These are phyloP conservation scores for Nyctibius grandis DNA, from an alignment of 2,797 vertebrate species.

Conservation along the genomic window DNA sequence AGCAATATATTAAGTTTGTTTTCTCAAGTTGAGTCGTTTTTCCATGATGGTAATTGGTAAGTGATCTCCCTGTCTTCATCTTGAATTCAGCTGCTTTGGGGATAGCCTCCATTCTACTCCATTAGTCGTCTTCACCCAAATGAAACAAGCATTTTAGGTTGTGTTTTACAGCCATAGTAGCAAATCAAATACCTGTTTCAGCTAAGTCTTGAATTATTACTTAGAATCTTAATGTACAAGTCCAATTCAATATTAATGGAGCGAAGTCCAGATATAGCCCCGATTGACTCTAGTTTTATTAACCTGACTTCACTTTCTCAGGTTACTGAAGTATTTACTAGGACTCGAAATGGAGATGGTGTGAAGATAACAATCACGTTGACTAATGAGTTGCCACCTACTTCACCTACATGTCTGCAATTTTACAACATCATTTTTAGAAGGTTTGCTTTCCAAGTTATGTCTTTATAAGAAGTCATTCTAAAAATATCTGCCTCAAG, in stretches of 20 bases:
- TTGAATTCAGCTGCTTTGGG: not conserved
- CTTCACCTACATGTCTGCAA: slow-evolving; percentile 91
- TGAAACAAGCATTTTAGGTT: not conserved
- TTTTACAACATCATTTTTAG: slow-evolving; percentile 95
- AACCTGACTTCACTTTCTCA: slow-evolving; percentile 44
- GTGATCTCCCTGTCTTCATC: not conserved
- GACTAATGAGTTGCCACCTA: slow-evolving; percentile 90
- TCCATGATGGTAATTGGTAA: not conserved
- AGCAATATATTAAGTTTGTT: not conserved
- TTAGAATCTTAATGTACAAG: not conserved
- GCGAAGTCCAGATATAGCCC: not conserved
- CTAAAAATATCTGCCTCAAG: not conserved
- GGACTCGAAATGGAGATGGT: slow-evolving; percentile 83
- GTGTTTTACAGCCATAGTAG: not conserved
- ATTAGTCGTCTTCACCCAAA: not conserved
- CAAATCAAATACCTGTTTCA: not conserved
- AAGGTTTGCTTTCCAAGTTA: slow-evolving; percentile 72
- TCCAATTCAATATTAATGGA: not conserved
- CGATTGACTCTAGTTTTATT: not conserved
- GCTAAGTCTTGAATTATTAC: not conserved
- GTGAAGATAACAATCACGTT: slow-evolving; percentile 87
- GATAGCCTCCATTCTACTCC: not conserved
- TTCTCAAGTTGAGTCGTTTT: not conserved
- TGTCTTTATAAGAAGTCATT: not conserved
- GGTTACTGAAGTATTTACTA: slow-evolving; percentile 85